Evolutionary conservation across 2,888 invertebrate species (phyloP), one percentile per base, ranked within the genome.

Genomic region (Frankliniella intonsa): DNA sequence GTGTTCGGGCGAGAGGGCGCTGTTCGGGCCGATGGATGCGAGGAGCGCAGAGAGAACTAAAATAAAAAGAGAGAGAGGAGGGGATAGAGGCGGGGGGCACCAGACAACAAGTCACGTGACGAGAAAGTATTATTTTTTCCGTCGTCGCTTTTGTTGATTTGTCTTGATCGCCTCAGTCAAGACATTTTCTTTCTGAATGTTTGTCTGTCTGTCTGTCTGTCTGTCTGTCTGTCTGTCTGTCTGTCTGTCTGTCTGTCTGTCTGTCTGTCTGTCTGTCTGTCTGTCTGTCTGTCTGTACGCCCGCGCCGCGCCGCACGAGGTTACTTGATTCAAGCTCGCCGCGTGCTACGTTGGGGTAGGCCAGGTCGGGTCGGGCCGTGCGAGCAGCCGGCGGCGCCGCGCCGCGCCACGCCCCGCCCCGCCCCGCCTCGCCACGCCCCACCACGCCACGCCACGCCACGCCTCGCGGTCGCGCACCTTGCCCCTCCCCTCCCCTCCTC

Each of bases 281-380:
- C 55, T 55, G 55, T 55, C 55, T 55, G 55, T 55, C 55, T 55
- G 55, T 55, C 55, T 55, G 55, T 55, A 2, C 55, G 12, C 55
- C 14, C 55, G 14, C 55, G 5, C 14, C 55, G 14, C 55, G 5
- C 55, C 14, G 55, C 55, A 14, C n/a, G n/a, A 22, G 22, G 11
- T 69, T 69, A 69, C 69, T 69, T 69, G 69, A 69, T 69, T 69
- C 69, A 69, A 69, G 69, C 11, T 19, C 55, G 62, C 62, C 65
- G 65, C 65, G 19, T 65, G 65, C 65, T 65, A 9, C 65, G 65
- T n/a, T 22, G 17, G 55, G 55, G 19, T 69, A 22, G 69, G 69
- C 22, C 25, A 76, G 69, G 69, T 76, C 69, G 8, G 9, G 69
- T 22, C 69, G 69, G 22, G n/a, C n/a, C 69, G 1, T n/a, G 3